Conservation (phyloP, 1,140 invertebrate species). For the Panagrolaimus sp. region DNA sequence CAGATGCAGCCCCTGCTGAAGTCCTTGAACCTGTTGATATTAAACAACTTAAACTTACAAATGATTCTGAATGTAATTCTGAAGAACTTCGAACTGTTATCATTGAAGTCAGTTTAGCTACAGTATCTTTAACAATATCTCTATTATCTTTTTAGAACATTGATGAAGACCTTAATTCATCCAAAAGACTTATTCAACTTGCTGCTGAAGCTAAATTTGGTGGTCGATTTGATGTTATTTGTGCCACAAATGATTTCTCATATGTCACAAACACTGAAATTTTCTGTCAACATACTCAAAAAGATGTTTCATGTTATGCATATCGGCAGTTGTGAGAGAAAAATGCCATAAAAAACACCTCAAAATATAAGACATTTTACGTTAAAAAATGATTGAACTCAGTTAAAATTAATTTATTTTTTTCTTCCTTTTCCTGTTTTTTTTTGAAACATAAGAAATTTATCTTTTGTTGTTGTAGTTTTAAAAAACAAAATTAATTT, state of each 20-base stretch:
- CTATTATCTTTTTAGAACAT: constrained; percentile 36
- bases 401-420: too few species aligned
- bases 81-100: constrained; percentile 42
- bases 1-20: constrained; percentile 15
- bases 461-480: too few species aligned
- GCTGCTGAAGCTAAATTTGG: constrained; percentile 47
- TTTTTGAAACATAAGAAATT: too few species aligned
- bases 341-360: background rate
- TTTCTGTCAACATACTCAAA: constrained; percentile 40
- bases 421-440: too few species aligned
- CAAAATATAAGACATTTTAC: too few species aligned
- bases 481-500: too few species aligned
- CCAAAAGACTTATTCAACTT: constrained; percentile 43
- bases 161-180: constrained; percentile 39
- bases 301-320: constrained; percentile 39
- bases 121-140: background rate
- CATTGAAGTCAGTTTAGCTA: constrained; percentile 27
- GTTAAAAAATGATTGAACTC: too few species aligned
- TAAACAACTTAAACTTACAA: constrained; percentile 36
- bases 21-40: constrained; percentile 39
- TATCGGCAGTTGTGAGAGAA: constrained; percentile 34
- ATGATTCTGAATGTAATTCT: constrained; percentile 46
- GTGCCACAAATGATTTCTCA: constrained; percentile 31
- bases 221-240: constrained; percentile 49
- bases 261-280: constrained; percentile 46